Base-by-base conservation (phyloP, 2,113 vertebrate genomes). In the Petrocephalus microphthalmus region DNA sequence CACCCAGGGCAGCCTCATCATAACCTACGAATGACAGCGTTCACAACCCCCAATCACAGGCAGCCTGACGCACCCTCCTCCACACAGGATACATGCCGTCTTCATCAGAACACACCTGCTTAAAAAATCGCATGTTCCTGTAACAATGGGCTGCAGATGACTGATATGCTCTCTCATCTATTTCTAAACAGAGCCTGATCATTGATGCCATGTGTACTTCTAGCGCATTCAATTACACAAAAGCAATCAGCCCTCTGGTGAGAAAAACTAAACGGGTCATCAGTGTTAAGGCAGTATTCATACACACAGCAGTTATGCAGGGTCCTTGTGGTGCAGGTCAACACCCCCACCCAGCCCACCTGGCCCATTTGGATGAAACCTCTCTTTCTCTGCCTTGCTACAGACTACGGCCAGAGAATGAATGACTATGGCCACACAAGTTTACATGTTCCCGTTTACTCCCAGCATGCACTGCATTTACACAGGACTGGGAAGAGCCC, bases 1-100 rank as follows among this genome's bases (percentile, higher is more conserved):
- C 95, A 90, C 96, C 97, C 95, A 97, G 94, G 89, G 96, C 95
- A 94, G 95, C 97, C 95, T 96, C 97, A 94, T 99, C 98, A 45
- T 49, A 84, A n/a, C 82, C 45, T 49, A 84, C 1, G 45, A 51
- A 84, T 25, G 49, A 52, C 25, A 84, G 49, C 19, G 47, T 20
- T 29, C 45, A 96, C 94, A 95, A 89, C 91, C 90, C 94, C 94
- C 94, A 91, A 13, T 86, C 92, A 92, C 84, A 86, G 87, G 47
- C 89, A 84, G 86, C 90, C 78, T 67, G 87, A 64, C 54, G 67
- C 47, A 25, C 56, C 56, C 22, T 42, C 90, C n/a, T 15, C 47
- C 25, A 42, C 95, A 96, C 95, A 94, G 95, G 93, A 93, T 93
- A 93, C 88, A 51, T 25, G n/a, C 10, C 1, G 45, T 52, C 42